phyloP scores from a whole-genome alignment of 1,140 invertebrate species.

The Melitaea cinxia region DNA sequence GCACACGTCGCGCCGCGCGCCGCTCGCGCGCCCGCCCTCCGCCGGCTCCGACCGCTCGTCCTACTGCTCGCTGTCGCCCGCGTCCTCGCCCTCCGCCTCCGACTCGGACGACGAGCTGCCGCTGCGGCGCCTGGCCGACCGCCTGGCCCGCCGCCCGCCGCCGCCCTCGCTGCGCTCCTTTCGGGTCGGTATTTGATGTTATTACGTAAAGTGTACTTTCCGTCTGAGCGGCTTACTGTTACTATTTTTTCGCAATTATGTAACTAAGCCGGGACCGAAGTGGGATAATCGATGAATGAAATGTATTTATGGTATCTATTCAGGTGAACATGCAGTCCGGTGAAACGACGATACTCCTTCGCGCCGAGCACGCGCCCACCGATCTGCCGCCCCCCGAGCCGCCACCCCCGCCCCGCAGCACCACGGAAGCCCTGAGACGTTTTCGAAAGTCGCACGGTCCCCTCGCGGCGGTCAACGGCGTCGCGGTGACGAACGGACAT shows the following conservation, averaged over 20 bases:
- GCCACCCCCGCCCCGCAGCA: slow-evolving; percentile 34
- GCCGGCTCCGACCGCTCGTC: slow-evolving; percentile 36
- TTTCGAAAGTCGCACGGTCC: slow-evolving; percentile 22
- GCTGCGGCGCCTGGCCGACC: slow-evolving; percentile 56
- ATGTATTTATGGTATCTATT: not conserved
- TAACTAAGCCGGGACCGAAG: too few relatives aligned
- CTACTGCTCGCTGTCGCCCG: slow-evolving; percentile 40
- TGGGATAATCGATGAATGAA: too few relatives aligned
- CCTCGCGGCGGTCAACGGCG: slow-evolving; percentile 1
- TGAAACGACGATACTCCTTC: slow-evolving; percentile 59
- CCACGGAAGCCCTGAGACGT: slow-evolving; percentile 28
- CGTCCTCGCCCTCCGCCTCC: slow-evolving; percentile 48
- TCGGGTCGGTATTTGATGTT: slow-evolving; percentile 13
- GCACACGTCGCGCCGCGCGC: slow-evolving; percentile 85
- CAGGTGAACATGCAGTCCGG: slow-evolving; percentile 56
- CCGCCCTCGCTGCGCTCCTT: slow-evolving; percentile 31
- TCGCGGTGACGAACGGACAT: slow-evolving; percentile 31
- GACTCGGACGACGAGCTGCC: slow-evolving; percentile 68
- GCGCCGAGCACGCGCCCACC: slow-evolving; percentile 57
- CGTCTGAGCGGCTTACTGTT: too few relatives aligned
- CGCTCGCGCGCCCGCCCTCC: slow-evolving; percentile 35
- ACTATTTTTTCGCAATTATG: too few relatives aligned
- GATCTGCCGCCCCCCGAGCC: slow-evolving; percentile 45
- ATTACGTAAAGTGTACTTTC: too few relatives aligned
- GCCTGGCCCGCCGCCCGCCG: slow-evolving; percentile 44